Evolutionary conservation across 2,888 invertebrate genomes (phyloP), one percentile per base, ranked within the genome.

Genomic region (Rhopalosiphum nymphaeae): DNA sequence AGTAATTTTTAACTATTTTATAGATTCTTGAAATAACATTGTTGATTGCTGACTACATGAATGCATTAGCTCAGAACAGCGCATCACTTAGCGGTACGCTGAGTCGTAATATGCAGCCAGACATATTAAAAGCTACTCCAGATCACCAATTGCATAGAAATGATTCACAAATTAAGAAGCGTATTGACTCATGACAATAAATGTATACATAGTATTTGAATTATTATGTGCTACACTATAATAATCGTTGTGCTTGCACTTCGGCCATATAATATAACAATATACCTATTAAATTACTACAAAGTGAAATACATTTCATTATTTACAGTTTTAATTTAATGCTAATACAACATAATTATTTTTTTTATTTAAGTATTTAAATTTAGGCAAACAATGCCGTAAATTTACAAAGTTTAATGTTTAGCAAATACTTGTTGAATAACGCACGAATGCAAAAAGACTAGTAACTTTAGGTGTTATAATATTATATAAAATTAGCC

Each of bases 21-120:
- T 96, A 98, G 97, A 98, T 99, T 96, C 97, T 98, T 94, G 98
- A 99, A 96, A 97, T 99, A 94, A 99, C 99, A 0, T 97, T 98
- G 95, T 96, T 99, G 53, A 98, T 98, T 95, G 98, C 99, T 49
- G 99, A 99, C 96, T 99, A 99, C 96, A 99, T 98, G 97, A 99
- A 99, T 96, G 98, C 98, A 0, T 96, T 98, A 95, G 95, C 95
- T 53, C 95, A 95, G 21, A 95, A 95, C 29, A 95, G 95, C 16
- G 95, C 96, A 85, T 95, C 95, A 16, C 85, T 95, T 42, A 97
- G 97, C 0, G 97, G 97, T 94, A 97, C 97, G 86, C 96, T 97
- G 94, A 91, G 98, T 0, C 98, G 97, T 13, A 98, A 98, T 0
- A 98, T 98, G 0, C 97, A 98, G 95, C 98, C 98, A 4, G 98